phyloP scores from a whole-genome alignment of 2,113 vertebrate species.

The Caranx ignobilis region DNA sequence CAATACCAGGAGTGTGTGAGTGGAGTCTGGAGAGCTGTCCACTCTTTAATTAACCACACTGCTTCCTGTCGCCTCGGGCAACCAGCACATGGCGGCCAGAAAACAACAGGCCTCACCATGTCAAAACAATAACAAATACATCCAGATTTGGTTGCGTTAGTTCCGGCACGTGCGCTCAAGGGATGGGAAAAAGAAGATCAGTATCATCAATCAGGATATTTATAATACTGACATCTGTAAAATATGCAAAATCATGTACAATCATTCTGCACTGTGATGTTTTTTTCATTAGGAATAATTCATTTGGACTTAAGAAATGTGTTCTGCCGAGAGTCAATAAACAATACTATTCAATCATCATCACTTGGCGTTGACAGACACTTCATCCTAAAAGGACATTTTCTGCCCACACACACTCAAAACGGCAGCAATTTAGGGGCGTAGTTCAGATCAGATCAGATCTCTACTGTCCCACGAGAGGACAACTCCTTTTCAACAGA shows the following conservation, averaged over 20 bases:
- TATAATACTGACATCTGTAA: background rate
- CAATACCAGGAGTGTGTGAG: conserved; percentile 74
- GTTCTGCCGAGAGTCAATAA: background rate
- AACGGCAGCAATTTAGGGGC: background rate
- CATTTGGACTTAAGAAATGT: background rate
- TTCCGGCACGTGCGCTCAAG: background rate
- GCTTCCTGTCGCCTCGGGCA: conserved; percentile 67
- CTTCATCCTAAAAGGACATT: background rate
- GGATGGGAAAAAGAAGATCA: background rate
- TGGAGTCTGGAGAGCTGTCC: conserved; percentile 76
- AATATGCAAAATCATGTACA: background rate
- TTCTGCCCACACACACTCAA: background rate
- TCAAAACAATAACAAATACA: conserved; percentile 46
- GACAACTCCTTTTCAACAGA: background rate
- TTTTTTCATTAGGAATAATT: background rate
- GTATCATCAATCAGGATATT: background rate
- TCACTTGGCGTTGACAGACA: too few relatives aligned
- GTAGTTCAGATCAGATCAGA: conserved; percentile 9
- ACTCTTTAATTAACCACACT: conserved; percentile 75
- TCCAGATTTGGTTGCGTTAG: background rate
- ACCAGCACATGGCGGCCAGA: conserved; percentile 50
- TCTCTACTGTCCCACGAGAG: background rate
- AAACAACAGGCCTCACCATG: conserved; percentile 16
- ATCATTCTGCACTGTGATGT: background rate
- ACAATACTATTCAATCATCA: background rate